Evolutionary conservation across 1,140 invertebrate species (phyloP), one percentile per base, ranked within the genome.

Genomic region (Tetramorium parvispinum): DNA sequence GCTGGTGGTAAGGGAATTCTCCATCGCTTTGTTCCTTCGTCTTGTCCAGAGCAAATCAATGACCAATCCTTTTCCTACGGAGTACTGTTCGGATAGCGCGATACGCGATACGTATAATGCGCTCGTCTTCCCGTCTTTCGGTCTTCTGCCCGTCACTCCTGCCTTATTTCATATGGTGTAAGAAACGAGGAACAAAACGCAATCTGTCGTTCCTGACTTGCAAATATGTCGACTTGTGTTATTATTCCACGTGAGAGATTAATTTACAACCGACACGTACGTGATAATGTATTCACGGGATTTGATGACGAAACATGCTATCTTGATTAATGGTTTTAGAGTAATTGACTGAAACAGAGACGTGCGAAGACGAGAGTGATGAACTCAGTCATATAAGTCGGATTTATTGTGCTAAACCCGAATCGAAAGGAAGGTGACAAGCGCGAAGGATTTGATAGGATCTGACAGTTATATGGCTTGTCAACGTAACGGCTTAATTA

Each of bases 171-270:
- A 7, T 49, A 43, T 66, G 61, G 11, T 24, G 46, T 53, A 68
- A 79, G 32, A 79, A 68, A 40, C 1, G n/a, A 40, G 32, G 16
- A 40, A 40, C n/a, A 40, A 18, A 16, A 79, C 4, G 61, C 27
- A 68, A 79, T 49, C 46, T 51, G 43, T 13, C 11, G 3, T 63
- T 49, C 27, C 76, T 79, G 77, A 79, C 77, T 79, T 68, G 77
- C 63, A 79, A 24, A 68, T 79, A 37, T 16, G 27, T 32, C 11
- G 61, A 65, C 55, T 6, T 21, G 24, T 24, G 59, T 66, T 68
- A 79, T 68, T 51, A 68, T 66, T 49, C 8, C n/a, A 51, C n/a
- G 21, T 53, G 32, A 40, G n/a, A 68, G 32, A 79, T 40, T 79
- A 68, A 79, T 79, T 79, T 79, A 79, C 1, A 37, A 68, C n/a